Evolutionary conservation across 1,140 invertebrate species (phyloP).

Genomic region (Sinonovacula constricta): DNA sequence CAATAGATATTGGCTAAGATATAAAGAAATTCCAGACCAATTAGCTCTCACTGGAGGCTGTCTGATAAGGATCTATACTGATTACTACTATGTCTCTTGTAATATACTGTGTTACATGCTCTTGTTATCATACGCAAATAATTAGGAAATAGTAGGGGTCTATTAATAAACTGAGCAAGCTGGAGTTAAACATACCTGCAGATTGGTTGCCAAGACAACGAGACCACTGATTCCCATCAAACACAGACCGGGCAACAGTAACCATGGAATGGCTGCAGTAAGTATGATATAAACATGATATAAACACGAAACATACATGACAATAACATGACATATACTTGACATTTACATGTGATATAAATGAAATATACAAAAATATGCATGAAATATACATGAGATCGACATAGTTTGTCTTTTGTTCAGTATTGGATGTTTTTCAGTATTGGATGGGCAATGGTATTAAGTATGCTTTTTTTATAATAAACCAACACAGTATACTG

Average conservation of each 20-base stretch:
- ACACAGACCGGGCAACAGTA: conserved; percentile 33
- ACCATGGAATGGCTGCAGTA: conserved; percentile 39
- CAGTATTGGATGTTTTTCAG: too few species aligned
- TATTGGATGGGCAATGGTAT: too few species aligned
- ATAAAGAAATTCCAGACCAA: background rate
- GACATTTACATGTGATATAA: too few species aligned
- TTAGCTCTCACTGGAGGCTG: background rate
- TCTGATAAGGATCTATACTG: background rate
- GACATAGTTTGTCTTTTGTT: too few species aligned
- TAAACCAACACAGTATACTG: too few species aligned
- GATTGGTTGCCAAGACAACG: conserved; percentile 35
- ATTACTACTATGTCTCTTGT: background rate
- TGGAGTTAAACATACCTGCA: conserved; percentile 30
- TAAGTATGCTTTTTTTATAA: too few species aligned
- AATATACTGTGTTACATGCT: background rate
- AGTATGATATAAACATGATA: too few species aligned
- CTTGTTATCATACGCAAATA: background rate
- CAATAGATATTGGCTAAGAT: background rate
- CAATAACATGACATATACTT: too few species aligned
- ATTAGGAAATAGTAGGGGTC: background rate
- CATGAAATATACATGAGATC: too few species aligned
- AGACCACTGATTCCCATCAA: conserved; percentile 38
- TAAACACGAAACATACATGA: too few species aligned
- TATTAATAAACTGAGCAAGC: background rate
- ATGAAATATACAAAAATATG: too few species aligned